Percentiles rank a stretch among this genome's conserved stretches.
Evolutionary conservation across 2,797 vertebrate species (phyloP).

Genomic region (Nyctalus aviator): DNA sequence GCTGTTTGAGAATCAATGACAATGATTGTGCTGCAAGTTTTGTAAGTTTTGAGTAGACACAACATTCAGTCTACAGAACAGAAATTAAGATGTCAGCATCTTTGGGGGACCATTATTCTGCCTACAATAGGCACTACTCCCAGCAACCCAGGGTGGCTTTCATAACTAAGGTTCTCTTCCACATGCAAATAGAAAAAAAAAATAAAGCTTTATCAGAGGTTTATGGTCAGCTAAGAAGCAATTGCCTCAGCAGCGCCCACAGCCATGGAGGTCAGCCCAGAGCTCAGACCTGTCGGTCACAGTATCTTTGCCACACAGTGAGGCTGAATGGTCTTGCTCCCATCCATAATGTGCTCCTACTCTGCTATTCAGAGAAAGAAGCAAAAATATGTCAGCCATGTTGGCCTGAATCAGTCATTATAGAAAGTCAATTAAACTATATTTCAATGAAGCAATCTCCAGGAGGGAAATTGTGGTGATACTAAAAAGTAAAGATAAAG

Average conservation of each 20-base stretch:
- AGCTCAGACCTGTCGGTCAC: neutral
- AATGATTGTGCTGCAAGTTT: neutral
- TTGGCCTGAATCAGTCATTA: conserved; percentile 43
- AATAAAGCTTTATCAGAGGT: neutral
- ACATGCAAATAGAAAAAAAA: neutral
- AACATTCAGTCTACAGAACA: neutral
- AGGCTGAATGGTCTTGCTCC: neutral
- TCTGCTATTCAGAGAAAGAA: neutral
- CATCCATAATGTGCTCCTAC: neutral
- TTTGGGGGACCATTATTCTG: neutral
- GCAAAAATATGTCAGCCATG: neutral
- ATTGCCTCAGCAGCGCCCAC: neutral
- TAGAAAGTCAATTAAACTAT: conserved; percentile 57
- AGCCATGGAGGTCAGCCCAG: neutral
- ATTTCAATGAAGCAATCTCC: conserved; percentile 60
- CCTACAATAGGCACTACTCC: neutral
- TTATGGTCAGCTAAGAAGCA: neutral
- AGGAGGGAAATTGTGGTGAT: conserved; percentile 58
- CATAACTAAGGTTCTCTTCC: neutral
- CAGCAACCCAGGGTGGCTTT: neutral
- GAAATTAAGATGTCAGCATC: neutral
- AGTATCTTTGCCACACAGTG: neutral
- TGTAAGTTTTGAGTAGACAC: neutral
- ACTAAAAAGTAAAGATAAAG: conserved; percentile 63
- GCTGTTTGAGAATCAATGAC: neutral